A percentile compares a stretch with the other conserved stretches of the same genome.
phyloP scores from a whole-genome alignment of 2,888 invertebrate genomes.

The Mythimna ferrago region DNA sequence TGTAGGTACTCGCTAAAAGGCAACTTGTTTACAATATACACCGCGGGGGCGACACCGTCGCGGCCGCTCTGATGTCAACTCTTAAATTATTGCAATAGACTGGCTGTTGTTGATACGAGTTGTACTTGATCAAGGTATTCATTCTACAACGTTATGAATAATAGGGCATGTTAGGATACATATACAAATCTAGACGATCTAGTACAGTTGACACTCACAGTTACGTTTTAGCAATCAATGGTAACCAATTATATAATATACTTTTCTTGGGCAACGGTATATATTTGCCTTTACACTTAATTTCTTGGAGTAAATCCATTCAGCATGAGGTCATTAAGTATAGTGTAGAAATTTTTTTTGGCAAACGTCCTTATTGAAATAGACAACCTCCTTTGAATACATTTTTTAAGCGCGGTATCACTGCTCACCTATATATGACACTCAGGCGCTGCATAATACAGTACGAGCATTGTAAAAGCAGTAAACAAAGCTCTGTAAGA shows the following conservation, averaged over 20 bases:
- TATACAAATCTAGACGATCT: neutral
- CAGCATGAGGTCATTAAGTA: neutral
- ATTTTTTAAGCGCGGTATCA: neutral
- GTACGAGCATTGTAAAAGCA: too few species aligned
- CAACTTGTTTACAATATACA: slow-evolving; percentile 74
- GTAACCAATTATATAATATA: neutral
- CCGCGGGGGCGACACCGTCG: slow-evolving; percentile 38
- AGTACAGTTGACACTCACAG: neutral
- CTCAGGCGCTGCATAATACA: too few species aligned
- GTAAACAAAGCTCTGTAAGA: neutral
- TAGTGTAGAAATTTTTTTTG: neutral
- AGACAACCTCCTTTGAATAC: neutral
- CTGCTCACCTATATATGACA: neutral
- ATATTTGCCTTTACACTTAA: neutral
- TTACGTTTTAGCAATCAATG: neutral
- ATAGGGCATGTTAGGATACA: neutral
- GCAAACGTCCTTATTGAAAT: neutral
- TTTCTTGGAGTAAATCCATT: neutral
- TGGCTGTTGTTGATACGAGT: slow-evolving; percentile 32
- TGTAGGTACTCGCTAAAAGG: slow-evolving; percentile 79
- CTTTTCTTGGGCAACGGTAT: neutral
- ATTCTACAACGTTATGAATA: neutral
- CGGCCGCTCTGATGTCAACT: slow-evolving; percentile 36
- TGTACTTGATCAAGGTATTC: neutral
- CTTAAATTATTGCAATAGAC: slow-evolving; percentile 42